A percentile compares a stretch with the other conserved stretches of the same genome.
These are phyloP conservation scores for Diadumene lineata DNA, from an alignment of 92 coral and sea anemone species.

Conservation along the genomic window DNA sequence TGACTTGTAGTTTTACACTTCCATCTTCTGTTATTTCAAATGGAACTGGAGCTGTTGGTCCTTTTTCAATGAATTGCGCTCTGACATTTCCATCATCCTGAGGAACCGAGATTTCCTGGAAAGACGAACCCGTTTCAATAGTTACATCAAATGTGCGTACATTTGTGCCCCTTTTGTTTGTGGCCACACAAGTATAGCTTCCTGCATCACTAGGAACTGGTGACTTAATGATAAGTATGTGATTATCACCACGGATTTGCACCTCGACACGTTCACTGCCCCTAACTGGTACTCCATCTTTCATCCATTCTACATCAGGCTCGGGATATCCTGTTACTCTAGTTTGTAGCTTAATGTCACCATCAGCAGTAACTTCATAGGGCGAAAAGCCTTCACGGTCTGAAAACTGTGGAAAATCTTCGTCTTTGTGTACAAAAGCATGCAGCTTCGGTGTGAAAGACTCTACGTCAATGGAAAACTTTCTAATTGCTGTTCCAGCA, in stretches of 20 bases:
- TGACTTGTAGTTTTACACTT: constrained; percentile 64
- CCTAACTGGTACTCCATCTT: constrained; percentile 65
- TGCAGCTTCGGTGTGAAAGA: constrained; percentile 43
- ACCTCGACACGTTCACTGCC: constrained; percentile 27
- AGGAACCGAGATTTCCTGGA: constrained; percentile 35
- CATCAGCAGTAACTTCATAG: constrained; percentile 72
- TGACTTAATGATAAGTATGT: constrained; percentile 62
- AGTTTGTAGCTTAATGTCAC: constrained; percentile 57
- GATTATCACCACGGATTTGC: constrained; percentile 58
- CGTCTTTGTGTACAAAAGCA: constrained; percentile 47
- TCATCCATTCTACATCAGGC: constrained; percentile 93
- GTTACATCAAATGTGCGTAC: constrained; percentile 76
- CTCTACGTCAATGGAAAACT: constrained; percentile 65
- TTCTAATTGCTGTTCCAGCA: constrained; percentile 65
- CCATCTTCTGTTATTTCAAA: constrained; percentile 71
- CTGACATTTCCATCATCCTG: constrained; percentile 63
- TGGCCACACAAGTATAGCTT: constrained; percentile 83
- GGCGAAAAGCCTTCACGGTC: constrained; percentile 55
- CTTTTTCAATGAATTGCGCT: constrained; percentile 46
- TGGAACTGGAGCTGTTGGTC: constrained; percentile 47
- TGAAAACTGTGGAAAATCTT: constrained; percentile 61
- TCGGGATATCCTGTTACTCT: constrained; percentile 79
- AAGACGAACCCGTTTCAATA: constrained; percentile 56
- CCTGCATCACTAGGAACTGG: constrained; percentile 83
- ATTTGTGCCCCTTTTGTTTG: constrained; percentile 74